A percentile compares a stretch with the other conserved stretches of the same genome.
Conservation (phyloP, 1,140 invertebrate genomes). For the Phenacoccus solenopsis region DNA sequence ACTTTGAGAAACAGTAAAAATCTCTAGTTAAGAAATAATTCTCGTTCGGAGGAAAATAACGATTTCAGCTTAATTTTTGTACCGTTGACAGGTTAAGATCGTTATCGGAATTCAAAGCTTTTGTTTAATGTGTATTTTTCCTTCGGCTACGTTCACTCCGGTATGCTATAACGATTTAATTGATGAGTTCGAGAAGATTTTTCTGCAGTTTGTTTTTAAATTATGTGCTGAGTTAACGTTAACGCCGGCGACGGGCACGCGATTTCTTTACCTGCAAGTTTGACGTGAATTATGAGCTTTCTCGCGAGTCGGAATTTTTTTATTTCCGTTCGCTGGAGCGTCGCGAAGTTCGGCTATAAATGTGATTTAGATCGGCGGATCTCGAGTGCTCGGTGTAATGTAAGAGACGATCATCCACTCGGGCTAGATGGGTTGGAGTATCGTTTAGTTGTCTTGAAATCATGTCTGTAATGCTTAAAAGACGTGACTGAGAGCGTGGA, state of each 20-base stretch:
- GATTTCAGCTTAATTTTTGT: constrained; percentile 7
- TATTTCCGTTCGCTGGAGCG: not conserved
- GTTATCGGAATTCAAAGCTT: constrained; percentile 2
- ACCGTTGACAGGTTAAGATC: constrained; percentile 1
- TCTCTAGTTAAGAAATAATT: not conserved
- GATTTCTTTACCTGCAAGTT: constrained; percentile 1
- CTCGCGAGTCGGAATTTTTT: not conserved
- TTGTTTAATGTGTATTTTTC: not conserved
- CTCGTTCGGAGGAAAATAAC: not conserved
- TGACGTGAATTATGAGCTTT: not conserved
- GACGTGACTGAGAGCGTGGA: no score
- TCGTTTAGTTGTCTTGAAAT: no score
- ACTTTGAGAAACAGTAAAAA: not conserved
- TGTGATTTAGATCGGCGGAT: not conserved
- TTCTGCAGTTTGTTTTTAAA: not conserved
- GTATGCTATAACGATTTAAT: not conserved
- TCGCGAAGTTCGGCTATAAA: not conserved
- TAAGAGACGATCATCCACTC: no score
- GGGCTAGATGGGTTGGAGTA: no score
- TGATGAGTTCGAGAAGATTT: not conserved
- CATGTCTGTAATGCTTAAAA: no score
- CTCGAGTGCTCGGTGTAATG: no score
- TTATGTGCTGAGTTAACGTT: not conserved
- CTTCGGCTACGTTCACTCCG: no score
- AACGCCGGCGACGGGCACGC: not conserved